A percentile compares a stretch with the other conserved stretches of the same genome.
phyloP scores from a whole-genome alignment of 2,797 vertebrate genomes.

The Rhyacichthys aspro region DNA sequence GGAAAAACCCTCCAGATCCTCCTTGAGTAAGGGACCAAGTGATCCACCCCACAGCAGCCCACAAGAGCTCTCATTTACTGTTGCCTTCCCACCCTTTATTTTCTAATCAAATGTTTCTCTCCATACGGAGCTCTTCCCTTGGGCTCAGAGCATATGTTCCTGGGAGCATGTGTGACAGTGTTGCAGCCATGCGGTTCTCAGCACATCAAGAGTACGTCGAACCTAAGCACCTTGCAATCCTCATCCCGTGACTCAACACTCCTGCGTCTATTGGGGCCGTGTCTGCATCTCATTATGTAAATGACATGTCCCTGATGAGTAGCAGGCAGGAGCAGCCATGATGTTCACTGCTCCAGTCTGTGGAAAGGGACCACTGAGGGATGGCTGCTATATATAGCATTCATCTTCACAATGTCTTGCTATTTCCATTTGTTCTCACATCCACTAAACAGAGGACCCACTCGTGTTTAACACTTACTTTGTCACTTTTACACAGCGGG shows the following conservation, averaged over 20 bases:
- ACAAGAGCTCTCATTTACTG: conserved; percentile 28
- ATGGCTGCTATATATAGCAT: conserved; percentile 76
- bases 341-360: conserved; percentile 72
- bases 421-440: conserved; percentile 47
- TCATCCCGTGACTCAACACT: conserved; percentile 51
- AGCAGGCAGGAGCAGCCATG: conserved; percentile 60
- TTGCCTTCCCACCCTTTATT: conserved; percentile 35
- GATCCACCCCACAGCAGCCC: background rate
- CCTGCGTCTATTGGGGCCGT: conserved; percentile 58
- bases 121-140: conserved; percentile 20
- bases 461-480: conserved; percentile 43
- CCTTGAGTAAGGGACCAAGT: background rate
- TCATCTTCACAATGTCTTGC: conserved; percentile 62
- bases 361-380: conserved; percentile 70
- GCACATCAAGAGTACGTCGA: conserved; percentile 17
- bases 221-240: conserved; percentile 43
- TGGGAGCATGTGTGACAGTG: conserved; percentile 11
- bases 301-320: conserved; percentile 72
- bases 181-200: conserved; percentile 12
- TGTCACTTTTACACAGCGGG: conserved; percentile 37
- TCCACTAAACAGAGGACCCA: conserved; percentile 51
- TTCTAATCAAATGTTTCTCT: conserved; percentile 38
- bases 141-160: conserved; percentile 14
- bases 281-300: conserved; percentile 78
- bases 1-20: background rate